Evolutionary conservation across 2,113 vertebrate genomes (phyloP), one percentile per base, ranked within the genome.

Genomic region (Vulpes ferrilata): DNA sequence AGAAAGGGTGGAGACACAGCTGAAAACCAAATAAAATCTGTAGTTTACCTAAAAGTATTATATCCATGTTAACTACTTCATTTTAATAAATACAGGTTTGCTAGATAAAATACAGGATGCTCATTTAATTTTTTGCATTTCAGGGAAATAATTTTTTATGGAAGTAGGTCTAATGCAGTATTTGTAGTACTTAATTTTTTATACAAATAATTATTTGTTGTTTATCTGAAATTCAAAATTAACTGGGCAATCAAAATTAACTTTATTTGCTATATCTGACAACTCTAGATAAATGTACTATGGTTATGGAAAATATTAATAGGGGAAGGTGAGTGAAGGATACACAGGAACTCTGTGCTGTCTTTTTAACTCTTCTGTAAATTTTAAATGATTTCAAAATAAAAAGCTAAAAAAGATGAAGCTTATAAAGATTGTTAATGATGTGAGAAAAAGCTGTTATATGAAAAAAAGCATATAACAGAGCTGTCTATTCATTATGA

Each of bases 361-460:
- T 71, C 57, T 59, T 19, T 30, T 9, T 53, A 85, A 65, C 51
- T 85, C 71, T 85, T 80, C 10, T 79, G 32, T 73, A 65, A 53
- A 27, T 65, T 59, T 85, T 85, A 85, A 84, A 84, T 76, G 38
- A 74, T 85, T 85, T 85, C 57, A 65, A 86, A 74, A 73, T 71
- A 65, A 78, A 93, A 93, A 93, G 19, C 60, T 86, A 67, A 67
- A 86, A 74, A 79, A 84, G 95, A 51, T 60, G 60, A 93, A 80
- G 11, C 65, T 78, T 95, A 48, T 73, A 71, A 80, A 93, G 15
- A 76, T 67, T 43, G 82, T 92, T 79, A 96, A 59, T 95, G 64
- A 73, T 32, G 35, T 64, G 57, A 94, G 30, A 87, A 73, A 93
- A 13, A 83, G 6, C 23, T 60, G 27, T 79, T 84, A 69, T 48